Evolutionary conservation across 2,888 invertebrate species (phyloP).

Genomic region (Cosmopolites sordidus): DNA sequence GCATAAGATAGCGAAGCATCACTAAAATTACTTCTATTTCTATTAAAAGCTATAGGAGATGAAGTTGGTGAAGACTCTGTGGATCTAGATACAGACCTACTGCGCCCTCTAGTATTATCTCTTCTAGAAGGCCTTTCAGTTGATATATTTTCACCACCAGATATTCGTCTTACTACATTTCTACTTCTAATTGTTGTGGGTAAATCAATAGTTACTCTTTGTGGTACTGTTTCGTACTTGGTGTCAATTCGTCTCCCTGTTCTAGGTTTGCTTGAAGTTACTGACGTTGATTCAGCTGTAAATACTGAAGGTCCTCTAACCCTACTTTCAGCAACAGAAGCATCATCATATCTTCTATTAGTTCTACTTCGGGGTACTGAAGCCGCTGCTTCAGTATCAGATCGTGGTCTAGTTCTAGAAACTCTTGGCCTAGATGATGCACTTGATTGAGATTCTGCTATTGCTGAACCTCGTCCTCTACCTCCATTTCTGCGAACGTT

Average conservation of each 20-base stretch:
- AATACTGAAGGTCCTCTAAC: slow-evolving; percentile 29
- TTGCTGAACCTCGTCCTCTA: slow-evolving; percentile 4
- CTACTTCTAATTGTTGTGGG: slow-evolving; percentile 16
- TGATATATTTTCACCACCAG: background rate
- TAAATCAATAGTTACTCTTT: slow-evolving; percentile 7
- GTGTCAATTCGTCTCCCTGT: slow-evolving; percentile 29
- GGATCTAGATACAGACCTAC: slow-evolving; percentile 5
- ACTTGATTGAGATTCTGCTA: slow-evolving; percentile 12
- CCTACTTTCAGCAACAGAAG: slow-evolving; percentile 19
- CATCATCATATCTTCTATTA: slow-evolving; percentile 12
- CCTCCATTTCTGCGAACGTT: slow-evolving; percentile 8
- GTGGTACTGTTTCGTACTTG: slow-evolving; percentile 7
- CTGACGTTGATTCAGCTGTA: slow-evolving; percentile 31
- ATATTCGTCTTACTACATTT: background rate
- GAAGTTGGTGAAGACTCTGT: background rate
- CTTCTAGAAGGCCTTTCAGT: slow-evolving; percentile 9
- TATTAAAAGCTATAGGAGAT: background rate
- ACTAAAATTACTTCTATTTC: background rate
- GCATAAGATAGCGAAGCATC: background rate
- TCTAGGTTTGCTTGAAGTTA: slow-evolving; percentile 35
- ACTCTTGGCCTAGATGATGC: slow-evolving; percentile 25
- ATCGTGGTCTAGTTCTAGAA: slow-evolving; percentile 26
- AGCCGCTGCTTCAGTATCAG: slow-evolving; percentile 29
- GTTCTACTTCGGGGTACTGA: slow-evolving; percentile 19
- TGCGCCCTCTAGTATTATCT: slow-evolving; percentile 12